A percentile compares a stretch with the other conserved stretches of the same genome.
phyloP scores from a whole-genome alignment of 2,888 invertebrate species.

The Orchestes rusci region DNA sequence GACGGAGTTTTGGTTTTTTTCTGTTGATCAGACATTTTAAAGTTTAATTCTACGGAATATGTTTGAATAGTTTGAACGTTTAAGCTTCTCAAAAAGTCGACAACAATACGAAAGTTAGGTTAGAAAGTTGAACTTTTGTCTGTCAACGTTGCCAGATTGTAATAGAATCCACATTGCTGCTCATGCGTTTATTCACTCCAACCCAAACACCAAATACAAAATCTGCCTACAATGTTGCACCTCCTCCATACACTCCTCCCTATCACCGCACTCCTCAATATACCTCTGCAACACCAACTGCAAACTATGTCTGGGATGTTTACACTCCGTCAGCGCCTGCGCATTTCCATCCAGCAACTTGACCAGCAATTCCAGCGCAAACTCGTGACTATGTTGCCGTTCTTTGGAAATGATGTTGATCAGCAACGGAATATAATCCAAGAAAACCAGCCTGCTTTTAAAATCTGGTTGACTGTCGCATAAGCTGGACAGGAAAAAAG shows the following conservation, averaged over 20 bases:
- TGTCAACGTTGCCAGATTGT: no score
- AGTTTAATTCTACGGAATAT: no score
- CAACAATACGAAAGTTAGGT: no score
- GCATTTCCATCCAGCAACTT: constrained; percentile 44
- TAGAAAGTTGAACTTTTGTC: no score
- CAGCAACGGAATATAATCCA: constrained; percentile 35
- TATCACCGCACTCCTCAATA: constrained; percentile 38
- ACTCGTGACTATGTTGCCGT: constrained; percentile 44
- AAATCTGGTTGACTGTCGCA: constrained; percentile 48
- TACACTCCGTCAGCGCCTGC: constrained; percentile 42
- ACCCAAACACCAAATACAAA: constrained; percentile 27
- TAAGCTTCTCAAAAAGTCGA: no score
- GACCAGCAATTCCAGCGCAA: constrained; percentile 46
- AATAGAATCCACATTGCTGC: no score
- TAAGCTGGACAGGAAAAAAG: constrained; percentile 62
- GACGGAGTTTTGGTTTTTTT: no score
- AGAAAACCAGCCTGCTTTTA: constrained; percentile 47
- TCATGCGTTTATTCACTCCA: no score
- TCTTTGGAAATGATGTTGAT: constrained; percentile 32
- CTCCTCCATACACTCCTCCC: constrained; percentile 42
- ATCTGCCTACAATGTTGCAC: constrained; percentile 29
- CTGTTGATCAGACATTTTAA: no score
- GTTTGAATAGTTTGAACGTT: no score
- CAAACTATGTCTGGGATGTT: constrained; percentile 42
- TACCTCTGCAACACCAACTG: constrained; percentile 40